phyloP scores from a whole-genome alignment of 2,888 invertebrate species.

The Sinodicranocentrus sp. region DNA sequence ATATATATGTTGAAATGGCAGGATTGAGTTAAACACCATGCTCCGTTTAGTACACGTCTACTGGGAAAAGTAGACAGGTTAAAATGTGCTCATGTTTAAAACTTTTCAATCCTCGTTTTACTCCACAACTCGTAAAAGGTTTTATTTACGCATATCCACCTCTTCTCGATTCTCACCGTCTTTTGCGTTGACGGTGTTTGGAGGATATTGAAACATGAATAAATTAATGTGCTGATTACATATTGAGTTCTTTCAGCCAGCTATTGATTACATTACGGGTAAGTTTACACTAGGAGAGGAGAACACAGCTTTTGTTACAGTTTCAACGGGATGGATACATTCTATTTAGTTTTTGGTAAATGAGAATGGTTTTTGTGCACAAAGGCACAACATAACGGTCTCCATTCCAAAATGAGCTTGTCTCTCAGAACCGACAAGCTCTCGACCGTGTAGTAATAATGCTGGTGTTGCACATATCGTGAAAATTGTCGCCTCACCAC shows the following conservation, averaged over 20 bases:
- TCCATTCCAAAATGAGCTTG: no score
- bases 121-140: no score
- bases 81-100: no score
- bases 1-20: no score
- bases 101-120: no score
- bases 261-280: slow-evolving; percentile 7
- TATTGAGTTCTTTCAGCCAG: neutral
- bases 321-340: neutral
- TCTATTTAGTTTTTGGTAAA: neutral
- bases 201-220: slow-evolving; percentile 36
- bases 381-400: neutral
- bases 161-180: no score
- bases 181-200: slow-evolving; percentile 17
- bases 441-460: neutral
- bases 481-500: neutral
- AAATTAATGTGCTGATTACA: slow-evolving; percentile 37
- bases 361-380: neutral
- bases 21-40: no score
- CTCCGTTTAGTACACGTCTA: no score
- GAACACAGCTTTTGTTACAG: neutral
- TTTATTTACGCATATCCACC: no score
- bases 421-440: no score
- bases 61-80: no score
- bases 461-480: neutral
- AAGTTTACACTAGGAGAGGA: slow-evolving; percentile 33